Conservation (phyloP, 2,888 invertebrate species). For the Pristionchus japonicus region DNA sequence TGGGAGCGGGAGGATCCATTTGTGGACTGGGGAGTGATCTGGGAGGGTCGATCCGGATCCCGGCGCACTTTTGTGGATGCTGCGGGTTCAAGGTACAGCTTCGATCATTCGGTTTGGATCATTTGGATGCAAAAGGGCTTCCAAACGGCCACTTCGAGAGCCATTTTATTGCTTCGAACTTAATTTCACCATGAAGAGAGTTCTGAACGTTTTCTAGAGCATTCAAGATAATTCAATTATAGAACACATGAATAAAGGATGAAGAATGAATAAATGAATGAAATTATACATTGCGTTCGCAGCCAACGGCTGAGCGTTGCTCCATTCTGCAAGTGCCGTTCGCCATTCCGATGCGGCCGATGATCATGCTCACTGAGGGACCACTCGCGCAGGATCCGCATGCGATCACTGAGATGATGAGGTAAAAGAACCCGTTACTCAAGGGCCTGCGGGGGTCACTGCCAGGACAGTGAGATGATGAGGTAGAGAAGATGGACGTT, state of each 20-base stretch:
- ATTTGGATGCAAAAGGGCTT: too few species aligned
- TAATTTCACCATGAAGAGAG: too few species aligned
- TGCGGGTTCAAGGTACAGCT: slow-evolving; percentile 69
- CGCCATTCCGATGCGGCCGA: slow-evolving; percentile 52
- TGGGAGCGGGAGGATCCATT: slow-evolving; percentile 57
- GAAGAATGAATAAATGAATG: neutral
- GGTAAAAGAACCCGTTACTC: too few species aligned
- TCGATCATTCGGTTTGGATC: too few species aligned
- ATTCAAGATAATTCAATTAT: neutral
- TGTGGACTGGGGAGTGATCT: slow-evolving; percentile 76
- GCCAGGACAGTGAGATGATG: too few species aligned
- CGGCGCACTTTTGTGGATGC: slow-evolving; percentile 76
- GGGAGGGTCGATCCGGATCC: slow-evolving; percentile 77
- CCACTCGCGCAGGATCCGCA: slow-evolving; percentile 51
- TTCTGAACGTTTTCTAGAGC: neutral
- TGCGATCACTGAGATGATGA: slow-evolving; percentile 46
- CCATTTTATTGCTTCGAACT: too few species aligned
- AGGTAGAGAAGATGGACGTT: too few species aligned
- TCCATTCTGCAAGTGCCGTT: slow-evolving; percentile 28
- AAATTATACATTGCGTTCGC: neutral
- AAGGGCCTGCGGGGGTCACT: too few species aligned
- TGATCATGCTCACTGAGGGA: slow-evolving; percentile 51
- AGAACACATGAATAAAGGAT: neutral
- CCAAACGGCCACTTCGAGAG: too few species aligned
- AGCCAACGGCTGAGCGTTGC: slow-evolving; percentile 48